These are phyloP conservation scores for Spondyliosoma cantharus DNA, from an alignment of 2,797 vertebrate genomes.

Conservation along the genomic window DNA sequence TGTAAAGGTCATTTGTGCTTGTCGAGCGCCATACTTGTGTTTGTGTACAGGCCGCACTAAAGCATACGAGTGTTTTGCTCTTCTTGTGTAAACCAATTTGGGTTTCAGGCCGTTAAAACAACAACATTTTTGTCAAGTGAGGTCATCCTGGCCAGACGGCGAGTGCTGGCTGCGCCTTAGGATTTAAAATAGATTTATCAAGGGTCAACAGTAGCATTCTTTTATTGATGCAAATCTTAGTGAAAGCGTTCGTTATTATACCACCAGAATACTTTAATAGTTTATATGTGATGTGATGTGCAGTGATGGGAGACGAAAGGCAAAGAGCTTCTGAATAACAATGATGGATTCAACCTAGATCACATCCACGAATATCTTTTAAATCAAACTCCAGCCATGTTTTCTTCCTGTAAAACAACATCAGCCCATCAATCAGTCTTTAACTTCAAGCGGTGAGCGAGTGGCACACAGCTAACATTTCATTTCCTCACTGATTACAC, in stretches of 20 bases:
- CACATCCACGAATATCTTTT: too few species aligned
- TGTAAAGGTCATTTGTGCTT: neutral
- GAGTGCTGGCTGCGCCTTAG: neutral
- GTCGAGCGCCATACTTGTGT: neutral
- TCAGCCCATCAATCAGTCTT: too few species aligned
- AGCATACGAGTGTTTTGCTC: neutral
- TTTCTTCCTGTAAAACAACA: too few species aligned
- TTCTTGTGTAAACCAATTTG: conserved; percentile 13
- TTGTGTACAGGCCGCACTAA: neutral
- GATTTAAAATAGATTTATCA: neutral
- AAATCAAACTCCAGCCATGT: too few species aligned
- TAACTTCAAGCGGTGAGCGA: too few species aligned
- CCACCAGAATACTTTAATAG: neutral
- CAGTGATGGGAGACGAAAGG: neutral
- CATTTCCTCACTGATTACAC: too few species aligned
- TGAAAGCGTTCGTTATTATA: neutral
- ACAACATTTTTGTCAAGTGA: conserved; percentile 37
- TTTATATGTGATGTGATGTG: neutral
- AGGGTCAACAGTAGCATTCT: neutral
- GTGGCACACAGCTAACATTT: too few species aligned
- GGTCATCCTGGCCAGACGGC: conserved; percentile 26
- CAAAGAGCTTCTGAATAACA: neutral
- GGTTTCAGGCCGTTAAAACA: conserved; percentile 3
- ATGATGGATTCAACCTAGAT: neutral
- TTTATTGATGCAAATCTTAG: neutral